Evolutionary conservation across 1,140 invertebrate species (phyloP), one percentile per base, ranked within the genome.

Genomic region (Ceratina australensis): DNA sequence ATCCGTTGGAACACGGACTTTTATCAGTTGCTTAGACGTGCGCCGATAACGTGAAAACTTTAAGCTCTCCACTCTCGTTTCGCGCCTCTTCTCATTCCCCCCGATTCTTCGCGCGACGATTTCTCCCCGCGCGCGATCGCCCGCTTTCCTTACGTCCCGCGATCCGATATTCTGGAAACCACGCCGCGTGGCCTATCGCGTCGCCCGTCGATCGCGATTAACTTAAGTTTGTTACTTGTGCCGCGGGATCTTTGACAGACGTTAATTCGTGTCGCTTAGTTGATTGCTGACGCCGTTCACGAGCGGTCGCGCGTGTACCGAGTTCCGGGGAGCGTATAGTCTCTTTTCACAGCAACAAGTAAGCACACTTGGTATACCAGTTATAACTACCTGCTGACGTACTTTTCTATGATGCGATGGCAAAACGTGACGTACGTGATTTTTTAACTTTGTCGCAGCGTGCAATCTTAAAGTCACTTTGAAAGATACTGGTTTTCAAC

Each of bases 1-100:
- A 81, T 84, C 83, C 86, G 80, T 84, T 85, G 81, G 85, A 84
- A 89, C 81, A 88, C 87, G 87, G 84, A 88, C 80, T 89, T 91
- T 92, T 92, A 92, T 92, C 91, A 92, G 91, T 88, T 91, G 88
- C 91, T 92, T 91, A 91, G 90, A 90, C 86, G 78, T 67, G 78
- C 67, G 72, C 81, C 86, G 90, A 91, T 91, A 91, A 91, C 89
- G 78, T 20, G 79, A 81, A 88, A 88, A 87, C 86, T 85, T 85
- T 73, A 85, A 84, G 79, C 83, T 81, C 67, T 63, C 54, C 65
- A 56, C 24, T 74, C 83, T 74, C 83, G 24, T 82, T 77, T 79
- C 67, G 67, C 66, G 80, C 61, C 68, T 81, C 73, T 80, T 67
- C 56, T 56, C 59, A 24, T 71, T 54, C 60, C 22, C 57, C 24